Percentiles rank a stretch among this genome's conserved stretches.
These are phyloP conservation scores for Protophormia terraenovae DNA, from an alignment of 2,888 invertebrate genomes.

Conservation along the genomic window DNA sequence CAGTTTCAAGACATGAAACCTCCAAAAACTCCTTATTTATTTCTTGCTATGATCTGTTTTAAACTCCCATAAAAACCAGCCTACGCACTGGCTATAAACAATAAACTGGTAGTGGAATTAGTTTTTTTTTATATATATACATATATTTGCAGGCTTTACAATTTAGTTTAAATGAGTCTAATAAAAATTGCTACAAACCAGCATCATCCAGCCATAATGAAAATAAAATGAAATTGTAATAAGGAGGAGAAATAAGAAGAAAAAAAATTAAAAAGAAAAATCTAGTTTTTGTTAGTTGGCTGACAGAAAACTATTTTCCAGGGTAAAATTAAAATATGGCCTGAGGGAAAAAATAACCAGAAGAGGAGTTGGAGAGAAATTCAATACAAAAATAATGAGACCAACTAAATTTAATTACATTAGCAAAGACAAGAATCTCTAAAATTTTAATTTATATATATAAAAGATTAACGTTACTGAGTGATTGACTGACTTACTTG, in stretches of 20 bases:
- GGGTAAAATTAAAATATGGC: background rate
- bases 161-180: background rate
- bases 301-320: background rate
- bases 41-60: too few species aligned
- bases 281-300: background rate
- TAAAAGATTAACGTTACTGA: too few species aligned
- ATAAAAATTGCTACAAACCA: background rate
- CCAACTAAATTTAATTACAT: too few species aligned
- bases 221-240: background rate
- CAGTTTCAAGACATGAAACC: too few species aligned
- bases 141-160: background rate
- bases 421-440: too few species aligned
- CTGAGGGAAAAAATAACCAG: background rate
- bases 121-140: too few species aligned
- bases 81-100: conserved; percentile 37
- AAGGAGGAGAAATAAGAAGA: too few species aligned
- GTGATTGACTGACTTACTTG: too few species aligned
- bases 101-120: background rate
- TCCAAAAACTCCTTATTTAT: too few species aligned
- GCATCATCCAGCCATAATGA: background rate
- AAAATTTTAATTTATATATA: too few species aligned
- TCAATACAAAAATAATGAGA: background rate
- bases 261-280: too few species aligned
- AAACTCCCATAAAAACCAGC: conserved; percentile 11
- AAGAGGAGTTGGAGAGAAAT: too few species aligned